Evolutionary conservation across 30 jellyfish, hydroid and myxozoan species (phyloP).

Genomic region (Aurelia sp.): DNA sequence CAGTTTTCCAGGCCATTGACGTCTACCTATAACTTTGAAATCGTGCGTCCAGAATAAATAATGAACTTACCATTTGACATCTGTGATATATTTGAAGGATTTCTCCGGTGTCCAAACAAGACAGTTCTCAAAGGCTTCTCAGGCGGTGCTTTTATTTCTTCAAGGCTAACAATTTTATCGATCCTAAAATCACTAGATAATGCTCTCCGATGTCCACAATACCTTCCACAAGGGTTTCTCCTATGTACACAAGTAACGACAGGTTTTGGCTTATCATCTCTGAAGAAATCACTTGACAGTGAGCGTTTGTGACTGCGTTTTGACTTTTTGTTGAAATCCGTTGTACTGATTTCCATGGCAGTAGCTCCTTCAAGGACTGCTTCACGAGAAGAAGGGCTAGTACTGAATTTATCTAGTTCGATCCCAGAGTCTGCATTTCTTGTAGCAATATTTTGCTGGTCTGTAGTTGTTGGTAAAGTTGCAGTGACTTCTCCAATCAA

Average conservation of each 20-base stretch:
- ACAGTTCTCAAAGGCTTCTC: constrained; percentile 36
- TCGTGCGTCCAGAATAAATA: too few relatives aligned
- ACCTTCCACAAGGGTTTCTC: constrained; percentile 91
- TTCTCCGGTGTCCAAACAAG: constrained; percentile 63
- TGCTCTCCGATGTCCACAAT: constrained; percentile 94
- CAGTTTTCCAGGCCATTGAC: too few relatives aligned
- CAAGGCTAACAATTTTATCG: constrained; percentile 33
- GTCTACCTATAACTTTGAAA: too few relatives aligned
- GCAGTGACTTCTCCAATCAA: constrained; percentile 67
- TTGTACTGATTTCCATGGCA: background rate
- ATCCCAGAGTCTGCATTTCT: constrained; percentile 61
- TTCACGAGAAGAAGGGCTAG: constrained; percentile 1
- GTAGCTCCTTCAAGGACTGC: background rate
- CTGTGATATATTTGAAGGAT: constrained; percentile 65
- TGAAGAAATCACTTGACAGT: constrained; percentile 68
- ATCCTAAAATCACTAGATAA: constrained; percentile 80
- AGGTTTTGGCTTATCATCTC: constrained; percentile 60
- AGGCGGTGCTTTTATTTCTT: constrained; percentile 25
- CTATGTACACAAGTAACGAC: constrained; percentile 89
- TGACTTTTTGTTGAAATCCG: constrained; percentile 9
- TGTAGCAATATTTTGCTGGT: constrained; percentile 16
- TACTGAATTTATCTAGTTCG: constrained; percentile 43
- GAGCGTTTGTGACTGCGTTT: constrained; percentile 59
- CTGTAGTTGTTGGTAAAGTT: constrained; percentile 42
- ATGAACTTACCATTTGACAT: constrained; percentile 36